phyloP scores from a whole-genome alignment of 2,797 vertebrate species.

The Helostoma temminkii region DNA sequence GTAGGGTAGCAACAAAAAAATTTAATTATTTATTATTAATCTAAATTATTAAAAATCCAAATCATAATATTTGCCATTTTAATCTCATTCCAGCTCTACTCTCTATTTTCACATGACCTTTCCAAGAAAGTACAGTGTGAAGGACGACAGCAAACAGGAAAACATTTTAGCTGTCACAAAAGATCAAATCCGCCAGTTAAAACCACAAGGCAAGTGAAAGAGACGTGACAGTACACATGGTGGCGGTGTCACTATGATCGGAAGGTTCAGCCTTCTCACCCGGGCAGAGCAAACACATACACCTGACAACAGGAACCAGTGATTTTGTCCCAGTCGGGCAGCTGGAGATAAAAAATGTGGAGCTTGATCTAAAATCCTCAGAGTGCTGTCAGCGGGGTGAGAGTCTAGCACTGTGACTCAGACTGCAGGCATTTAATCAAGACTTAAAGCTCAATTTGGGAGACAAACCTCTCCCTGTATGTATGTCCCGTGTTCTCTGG shows the following conservation, averaged over 20 bases:
- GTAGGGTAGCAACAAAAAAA: too few species aligned
- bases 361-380: slow-evolving; percentile 66
- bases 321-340: slow-evolving; percentile 46
- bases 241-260: slow-evolving; percentile 1
- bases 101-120: neutral
- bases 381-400: slow-evolving; percentile 55
- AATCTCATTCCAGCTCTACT: neutral
- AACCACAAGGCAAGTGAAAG: slow-evolving; percentile 33
- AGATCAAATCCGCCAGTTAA: slow-evolving; percentile 48
- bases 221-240: neutral
- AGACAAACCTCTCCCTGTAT: slow-evolving; percentile 54
- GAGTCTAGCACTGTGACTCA: slow-evolving; percentile 56
- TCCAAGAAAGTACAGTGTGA: slow-evolving; percentile 13
- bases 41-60: too few species aligned
- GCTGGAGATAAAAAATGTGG: slow-evolving; percentile 56
- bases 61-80: too few species aligned
- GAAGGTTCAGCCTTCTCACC: slow-evolving; percentile 3
- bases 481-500: slow-evolving; percentile 50
- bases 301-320: slow-evolving; percentile 42
- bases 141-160: slow-evolving; percentile 30
- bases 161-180: slow-evolving; percentile 27
- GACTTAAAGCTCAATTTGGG: slow-evolving; percentile 61
- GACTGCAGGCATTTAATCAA: slow-evolving; percentile 54
- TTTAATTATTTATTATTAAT: too few species aligned
- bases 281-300: slow-evolving; percentile 22